Evolutionary conservation across 2,888 invertebrate species (phyloP), one percentile per base, ranked within the genome.

Genomic region (Phrixothrix hirtus): DNA sequence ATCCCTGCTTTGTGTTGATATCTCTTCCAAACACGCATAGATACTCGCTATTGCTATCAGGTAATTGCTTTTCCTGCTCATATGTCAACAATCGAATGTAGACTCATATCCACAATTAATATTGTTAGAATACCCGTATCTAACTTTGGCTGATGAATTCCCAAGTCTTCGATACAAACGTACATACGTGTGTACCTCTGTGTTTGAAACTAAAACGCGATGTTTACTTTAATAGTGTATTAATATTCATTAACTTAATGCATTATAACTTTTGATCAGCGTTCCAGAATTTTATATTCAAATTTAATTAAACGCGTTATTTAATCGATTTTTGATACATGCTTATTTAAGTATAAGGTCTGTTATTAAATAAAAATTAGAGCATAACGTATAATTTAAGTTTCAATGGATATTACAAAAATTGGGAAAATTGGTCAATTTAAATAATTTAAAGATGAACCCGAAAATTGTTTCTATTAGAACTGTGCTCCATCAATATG

Each of bases 41-140:
- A 60, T 55, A 58, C 57, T 57, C 55, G 52, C 44, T 56, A 48
- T 52, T 49, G 60, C 58, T 60, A 60, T 60, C 60, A 60, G 58
- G 60, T 60, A 60, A 60, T 60, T 60, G 60, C 60, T 47, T 60
- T 57, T 55, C 52, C 58, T 54, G 56, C 58, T 56, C 58, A 57
- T 56, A 60, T 60, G 60, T 60, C 60, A 60, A 60, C 60, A 60
- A 60, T 60, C 60, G 60, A 57, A 60, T 60, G 55, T 55, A 55
- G 56, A 60, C 55, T 55, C 55, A 57, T 57, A 59, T 59, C 55
- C 57, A 57, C 59, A 59, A 59, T 59, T 59, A 59, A 59, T 59
- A 59, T 59, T 59, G 57, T 59, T 59, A 59, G 59, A 59, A 55
- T 55, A 50, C 49, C 52, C 42, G 56, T 52, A 53, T 51, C 52